phyloP scores from a whole-genome alignment of 2,113 vertebrate genomes.

The Condylura cristata region DNA sequence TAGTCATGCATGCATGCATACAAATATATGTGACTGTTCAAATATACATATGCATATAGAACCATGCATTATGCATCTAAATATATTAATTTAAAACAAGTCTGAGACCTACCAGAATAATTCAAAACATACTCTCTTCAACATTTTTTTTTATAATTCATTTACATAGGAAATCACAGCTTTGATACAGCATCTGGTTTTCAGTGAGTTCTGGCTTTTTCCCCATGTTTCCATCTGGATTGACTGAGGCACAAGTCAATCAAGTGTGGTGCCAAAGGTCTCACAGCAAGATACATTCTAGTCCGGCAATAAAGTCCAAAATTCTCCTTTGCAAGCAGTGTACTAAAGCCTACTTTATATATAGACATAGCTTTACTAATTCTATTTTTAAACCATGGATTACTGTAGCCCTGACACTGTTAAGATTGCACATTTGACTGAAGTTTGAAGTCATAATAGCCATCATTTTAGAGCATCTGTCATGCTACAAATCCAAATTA shows the following conservation, averaged over 20 bases:
- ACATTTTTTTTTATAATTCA: constrained; percentile 62
- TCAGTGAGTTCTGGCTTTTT: constrained; percentile 35
- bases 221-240: constrained; percentile 42
- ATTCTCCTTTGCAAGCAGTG: not conserved
- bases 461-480: constrained; percentile 55
- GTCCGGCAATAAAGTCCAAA: constrained; percentile 9
- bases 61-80: not conserved
- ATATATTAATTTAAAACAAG: constrained; percentile 5
- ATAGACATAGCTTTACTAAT: constrained; percentile 1
- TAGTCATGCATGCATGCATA: not conserved
- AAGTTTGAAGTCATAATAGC: not conserved
- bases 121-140: constrained; percentile 45
- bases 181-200: constrained; percentile 49
- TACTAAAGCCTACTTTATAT: not conserved
- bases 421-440: not conserved
- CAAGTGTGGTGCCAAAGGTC: constrained; percentile 33
- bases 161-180: constrained; percentile 63
- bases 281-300: not conserved
- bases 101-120: constrained; percentile 37
- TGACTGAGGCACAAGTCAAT: constrained; percentile 55
- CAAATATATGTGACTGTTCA: too few species aligned
- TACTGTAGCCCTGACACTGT: not conserved
- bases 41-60: too few species aligned
- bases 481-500: not conserved
- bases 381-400: constrained; percentile 17